Percentiles rank a stretch among this genome's conserved stretches.
phyloP scores from a whole-genome alignment of 2,888 invertebrate genomes.

The Slavum lentiscoides region DNA sequence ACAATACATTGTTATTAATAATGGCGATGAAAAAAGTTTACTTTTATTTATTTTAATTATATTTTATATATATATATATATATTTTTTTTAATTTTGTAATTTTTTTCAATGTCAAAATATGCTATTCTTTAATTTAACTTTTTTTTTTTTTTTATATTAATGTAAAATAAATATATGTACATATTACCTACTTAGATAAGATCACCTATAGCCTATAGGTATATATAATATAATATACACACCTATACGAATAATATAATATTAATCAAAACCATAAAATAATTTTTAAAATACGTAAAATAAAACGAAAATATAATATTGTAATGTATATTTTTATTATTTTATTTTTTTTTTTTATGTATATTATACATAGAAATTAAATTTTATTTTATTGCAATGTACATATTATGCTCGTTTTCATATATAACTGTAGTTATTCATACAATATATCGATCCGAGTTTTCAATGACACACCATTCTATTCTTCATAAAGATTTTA shows the following conservation, averaged over 20 bases:
- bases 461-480: too few species aligned
- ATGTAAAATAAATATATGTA: constrained; percentile 30
- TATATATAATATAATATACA: not conserved
- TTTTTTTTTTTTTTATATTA: constrained; percentile 3
- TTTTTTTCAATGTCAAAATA: constrained; percentile 33
- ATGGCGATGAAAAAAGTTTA: too few species aligned
- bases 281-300: not conserved
- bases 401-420: too few species aligned
- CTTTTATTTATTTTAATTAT: not conserved
- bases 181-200: constrained; percentile 12
- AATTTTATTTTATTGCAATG: too few species aligned
- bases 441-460: too few species aligned
- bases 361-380: too few species aligned
- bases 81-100: constrained; percentile 9
- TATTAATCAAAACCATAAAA: constrained; percentile 32
- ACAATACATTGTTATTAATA: too few species aligned
- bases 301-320: too few species aligned
- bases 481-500: too few species aligned
- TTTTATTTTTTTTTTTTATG: too few species aligned
- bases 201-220: not conserved
- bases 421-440: too few species aligned
- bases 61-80: not conserved
- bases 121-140: constrained; percentile 33
- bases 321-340: too few species aligned
- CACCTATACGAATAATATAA: constrained; percentile 18